Evolutionary conservation across 2,888 invertebrate species (phyloP), one percentile per base, ranked within the genome.

Genomic region (Bruchidius siliquastri): DNA sequence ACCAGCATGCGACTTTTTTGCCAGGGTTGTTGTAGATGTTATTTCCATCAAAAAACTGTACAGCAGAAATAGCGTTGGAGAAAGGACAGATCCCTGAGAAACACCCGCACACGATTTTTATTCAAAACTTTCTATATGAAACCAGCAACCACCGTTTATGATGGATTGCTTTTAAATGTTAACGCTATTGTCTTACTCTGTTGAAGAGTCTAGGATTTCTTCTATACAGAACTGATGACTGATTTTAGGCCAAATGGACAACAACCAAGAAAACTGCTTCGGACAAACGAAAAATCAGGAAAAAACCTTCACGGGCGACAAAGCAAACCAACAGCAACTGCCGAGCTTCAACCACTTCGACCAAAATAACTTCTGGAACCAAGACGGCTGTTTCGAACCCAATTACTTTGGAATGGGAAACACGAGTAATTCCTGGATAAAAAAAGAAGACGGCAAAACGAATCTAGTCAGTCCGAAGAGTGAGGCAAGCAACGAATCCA

Each of bases 401-500:
- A 68, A 68, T n/a, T 83, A 77, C 72, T 83, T 81, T 76, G 83
- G 83, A 71, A 81, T 82, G 20, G 75, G 73, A 70, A 80, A 77
- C 68, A 79, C 77, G n/a, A 80, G 80, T 6, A 82, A 81, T 69
- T 77, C 81, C 6, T 86, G 85, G 85, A 80, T 84, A 20, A 86
- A 86, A 76, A 84, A 84, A 73, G 86, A 85, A 21, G 84, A 84
- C 18, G 74, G 72, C 22, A 77, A 77, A 26, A 72, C 80, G 3
- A 82, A 79, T 73, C 72, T 79, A 3, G 75, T 78, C 20, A 80
- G 82, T 2, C 77, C 82, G 0, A 86, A 85, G 77, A 79, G 79
- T 21, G 86, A 86, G 73, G 77, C 78, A 0, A 84, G 83, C 74
- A 82, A 80, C 70, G 86, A 86, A 67, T 80, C 81, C 6, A 87